Evolutionary conservation across 2,113 vertebrate species (phyloP).

Genomic region (Daboia siamensis): DNA sequence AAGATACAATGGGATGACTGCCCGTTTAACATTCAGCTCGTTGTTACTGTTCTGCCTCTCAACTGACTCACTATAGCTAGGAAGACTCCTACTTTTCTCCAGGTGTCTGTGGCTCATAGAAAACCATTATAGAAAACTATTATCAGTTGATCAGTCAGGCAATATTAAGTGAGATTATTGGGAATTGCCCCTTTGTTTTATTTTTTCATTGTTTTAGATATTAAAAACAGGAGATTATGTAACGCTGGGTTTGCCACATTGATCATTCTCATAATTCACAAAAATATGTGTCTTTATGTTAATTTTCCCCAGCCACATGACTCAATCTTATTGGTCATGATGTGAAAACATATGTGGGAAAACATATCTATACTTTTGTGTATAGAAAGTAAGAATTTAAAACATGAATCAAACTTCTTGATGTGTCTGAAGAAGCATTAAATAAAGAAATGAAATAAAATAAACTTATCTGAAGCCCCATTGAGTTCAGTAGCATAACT

Average conservation of each 20-base stretch:
- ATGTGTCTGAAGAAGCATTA: background rate
- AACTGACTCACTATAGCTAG: slow-evolving; percentile 58
- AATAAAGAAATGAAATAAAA: background rate
- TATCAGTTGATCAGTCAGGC: slow-evolving; percentile 43
- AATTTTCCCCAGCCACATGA: slow-evolving; percentile 58
- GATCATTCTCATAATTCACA: slow-evolving; percentile 55
- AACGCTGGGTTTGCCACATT: slow-evolving; percentile 36
- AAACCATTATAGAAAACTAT: slow-evolving; percentile 7
- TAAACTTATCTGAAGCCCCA: background rate
- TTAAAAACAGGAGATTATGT: slow-evolving; percentile 56
- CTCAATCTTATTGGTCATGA: slow-evolving; percentile 31
- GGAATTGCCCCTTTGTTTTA: slow-evolving; percentile 41
- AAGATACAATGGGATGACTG: slow-evolving; percentile 55
- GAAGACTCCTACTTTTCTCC: slow-evolving; percentile 47
- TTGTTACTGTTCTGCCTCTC: slow-evolving; percentile 65
- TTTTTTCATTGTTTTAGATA: slow-evolving; percentile 49
- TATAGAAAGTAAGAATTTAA: slow-evolving; percentile 2
- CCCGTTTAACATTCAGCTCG: slow-evolving; percentile 69
- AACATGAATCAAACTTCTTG: background rate
- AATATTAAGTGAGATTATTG: slow-evolving; percentile 55
- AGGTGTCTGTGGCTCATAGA: slow-evolving; percentile 35
- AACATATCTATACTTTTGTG: background rate
- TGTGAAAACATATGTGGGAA: background rate
- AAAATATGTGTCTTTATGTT: slow-evolving; percentile 64
- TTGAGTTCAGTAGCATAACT: background rate